Conservation (phyloP, 2,888 invertebrate species). For the Lamellibrachia satsuma region DNA sequence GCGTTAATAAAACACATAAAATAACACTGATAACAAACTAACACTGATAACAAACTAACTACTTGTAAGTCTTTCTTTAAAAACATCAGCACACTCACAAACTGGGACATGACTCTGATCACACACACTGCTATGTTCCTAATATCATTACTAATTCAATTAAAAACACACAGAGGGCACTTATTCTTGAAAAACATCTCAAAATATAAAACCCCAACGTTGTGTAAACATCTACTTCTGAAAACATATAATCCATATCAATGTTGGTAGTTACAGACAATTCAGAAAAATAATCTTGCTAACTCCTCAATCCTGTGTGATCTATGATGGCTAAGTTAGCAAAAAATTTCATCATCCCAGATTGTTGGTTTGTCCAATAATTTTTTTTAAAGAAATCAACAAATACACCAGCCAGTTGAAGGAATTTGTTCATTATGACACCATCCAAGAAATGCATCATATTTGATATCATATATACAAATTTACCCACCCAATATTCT, state of each 20-base stretch:
- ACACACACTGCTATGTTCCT: not conserved
- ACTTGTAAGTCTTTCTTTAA: not conserved
- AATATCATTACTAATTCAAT: not conserved
- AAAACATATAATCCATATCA: not conserved
- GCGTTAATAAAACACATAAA: not conserved
- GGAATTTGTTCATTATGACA: not conserved
- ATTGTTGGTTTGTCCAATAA: not conserved
- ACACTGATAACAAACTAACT: constrained; percentile 17
- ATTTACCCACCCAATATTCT: constrained; percentile 6
- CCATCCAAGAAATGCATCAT: not conserved
- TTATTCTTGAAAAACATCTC: constrained; percentile 1
- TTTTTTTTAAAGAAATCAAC: not conserved
- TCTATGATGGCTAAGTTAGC: not conserved
- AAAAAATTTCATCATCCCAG: not conserved
- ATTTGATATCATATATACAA: not conserved
- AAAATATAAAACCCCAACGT: not conserved
- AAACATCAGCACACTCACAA: not conserved
- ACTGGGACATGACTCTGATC: not conserved
- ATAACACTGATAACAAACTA: constrained; percentile 17
- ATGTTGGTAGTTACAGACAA: not conserved
- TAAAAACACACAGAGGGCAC: not conserved
- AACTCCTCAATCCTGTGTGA: not conserved
- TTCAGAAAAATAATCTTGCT: not conserved
- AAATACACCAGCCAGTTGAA: not conserved
- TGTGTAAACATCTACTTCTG: not conserved